Evolutionary conservation across 2,797 vertebrate species (phyloP).

Genomic region (Picus viridis): DNA sequence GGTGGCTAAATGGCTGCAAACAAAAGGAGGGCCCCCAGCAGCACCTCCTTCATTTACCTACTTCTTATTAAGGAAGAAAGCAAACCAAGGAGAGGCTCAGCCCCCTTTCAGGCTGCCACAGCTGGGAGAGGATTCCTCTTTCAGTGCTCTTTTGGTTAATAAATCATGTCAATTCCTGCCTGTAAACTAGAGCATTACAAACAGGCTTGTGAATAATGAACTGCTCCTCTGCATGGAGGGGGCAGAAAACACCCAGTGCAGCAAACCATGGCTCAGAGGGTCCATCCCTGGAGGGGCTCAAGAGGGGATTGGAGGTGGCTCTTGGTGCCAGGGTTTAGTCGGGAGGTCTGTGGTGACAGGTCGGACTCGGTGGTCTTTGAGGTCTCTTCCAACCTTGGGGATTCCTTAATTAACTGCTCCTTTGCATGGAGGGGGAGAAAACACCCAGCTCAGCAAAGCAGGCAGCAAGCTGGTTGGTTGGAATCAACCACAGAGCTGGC

Average conservation of each 20-base stretch:
- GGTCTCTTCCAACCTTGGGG: no score
- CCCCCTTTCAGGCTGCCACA: slow-evolving; percentile 34
- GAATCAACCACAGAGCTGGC: no score
- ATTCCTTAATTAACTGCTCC: slow-evolving; percentile 47
- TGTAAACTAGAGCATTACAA: slow-evolving; percentile 62
- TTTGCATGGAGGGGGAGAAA: slow-evolving; percentile 38
- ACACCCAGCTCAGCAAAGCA: not conserved
- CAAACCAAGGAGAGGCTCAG: not conserved
- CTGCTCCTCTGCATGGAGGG: slow-evolving; percentile 13
- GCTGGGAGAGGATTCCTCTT: slow-evolving; percentile 9
- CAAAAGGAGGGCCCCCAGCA: not conserved
- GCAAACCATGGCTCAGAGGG: not conserved
- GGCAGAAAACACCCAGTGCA: slow-evolving; percentile 27
- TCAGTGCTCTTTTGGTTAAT: slow-evolving; percentile 56
- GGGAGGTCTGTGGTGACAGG: no score
- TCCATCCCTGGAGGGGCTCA: no score
- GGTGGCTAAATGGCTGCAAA: not conserved
- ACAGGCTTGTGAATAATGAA: slow-evolving; percentile 68
- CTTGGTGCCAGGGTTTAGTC: no score
- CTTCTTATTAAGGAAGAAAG: not conserved
- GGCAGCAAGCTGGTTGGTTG: no score
- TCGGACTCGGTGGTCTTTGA: no score
- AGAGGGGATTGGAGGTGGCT: no score
- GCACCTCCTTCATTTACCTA: not conserved
- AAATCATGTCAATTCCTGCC: slow-evolving; percentile 61